Evolutionary conservation across 2,113 vertebrate genomes (phyloP).

Genomic region (Gymnarchus niloticus): DNA sequence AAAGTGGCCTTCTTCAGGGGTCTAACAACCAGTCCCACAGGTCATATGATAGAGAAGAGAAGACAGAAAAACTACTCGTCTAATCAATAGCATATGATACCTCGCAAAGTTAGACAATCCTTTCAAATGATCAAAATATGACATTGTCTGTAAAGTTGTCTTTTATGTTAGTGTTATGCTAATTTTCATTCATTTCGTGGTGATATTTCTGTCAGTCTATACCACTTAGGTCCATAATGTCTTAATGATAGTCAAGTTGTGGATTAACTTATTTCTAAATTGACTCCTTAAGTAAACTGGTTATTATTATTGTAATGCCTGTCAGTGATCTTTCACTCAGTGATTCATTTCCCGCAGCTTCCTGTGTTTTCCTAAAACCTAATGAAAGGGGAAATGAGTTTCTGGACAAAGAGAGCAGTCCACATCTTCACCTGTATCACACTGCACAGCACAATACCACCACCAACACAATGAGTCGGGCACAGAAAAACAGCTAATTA

Average conservation of each 20-base stretch:
- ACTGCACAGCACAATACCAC: slow-evolving; percentile 56
- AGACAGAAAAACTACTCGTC: background rate
- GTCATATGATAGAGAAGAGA: slow-evolving; percentile 9
- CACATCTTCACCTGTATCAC: slow-evolving; percentile 40
- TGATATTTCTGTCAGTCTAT: background rate
- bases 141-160: background rate
- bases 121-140: background rate
- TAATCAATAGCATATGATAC: slow-evolving; percentile 7
- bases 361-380: slow-evolving; percentile 43
- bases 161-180: background rate
- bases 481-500: slow-evolving; percentile 61
- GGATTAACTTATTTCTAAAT: background rate
- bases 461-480: slow-evolving; percentile 54
- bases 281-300: background rate
- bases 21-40: slow-evolving; percentile 38
- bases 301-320: background rate
- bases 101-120: background rate
- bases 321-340: slow-evolving; percentile 43
- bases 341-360: slow-evolving; percentile 50
- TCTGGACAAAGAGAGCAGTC: slow-evolving; percentile 37
- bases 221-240: background rate
- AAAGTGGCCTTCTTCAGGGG: slow-evolving; percentile 70
- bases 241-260: background rate
- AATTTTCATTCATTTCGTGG: background rate
- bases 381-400: slow-evolving; percentile 52